Evolutionary conservation across 1,140 invertebrate species (phyloP).

Genomic region (Drosophila pseudoananassae): DNA sequence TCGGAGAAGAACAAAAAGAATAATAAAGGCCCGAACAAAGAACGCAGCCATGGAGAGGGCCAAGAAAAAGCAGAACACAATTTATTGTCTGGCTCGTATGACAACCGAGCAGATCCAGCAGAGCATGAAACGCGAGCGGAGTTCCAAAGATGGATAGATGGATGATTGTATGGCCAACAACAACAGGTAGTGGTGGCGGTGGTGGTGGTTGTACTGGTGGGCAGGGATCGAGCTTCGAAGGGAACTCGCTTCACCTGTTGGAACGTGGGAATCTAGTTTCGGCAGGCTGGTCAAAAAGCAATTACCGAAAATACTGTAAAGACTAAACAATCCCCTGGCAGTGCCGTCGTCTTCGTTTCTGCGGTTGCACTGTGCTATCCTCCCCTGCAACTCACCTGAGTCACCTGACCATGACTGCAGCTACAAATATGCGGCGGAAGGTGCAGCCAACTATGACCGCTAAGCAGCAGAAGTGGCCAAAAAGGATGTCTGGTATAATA

Average conservation of each 20-base stretch:
- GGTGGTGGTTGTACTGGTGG: neutral
- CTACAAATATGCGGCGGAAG: constrained; percentile 1
- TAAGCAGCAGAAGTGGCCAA: constrained; percentile 9
- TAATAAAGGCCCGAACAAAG: constrained; percentile 13
- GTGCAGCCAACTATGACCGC: constrained; percentile 59
- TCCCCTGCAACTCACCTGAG: neutral
- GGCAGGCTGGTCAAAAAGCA: constrained; percentile 39
- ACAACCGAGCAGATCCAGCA: constrained; percentile 40
- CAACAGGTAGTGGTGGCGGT: neutral
- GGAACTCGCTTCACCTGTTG: constrained; percentile 60
- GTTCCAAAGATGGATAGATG: constrained; percentile 45
- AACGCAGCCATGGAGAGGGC: neutral
- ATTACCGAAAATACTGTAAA: constrained; percentile 51
- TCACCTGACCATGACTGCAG: constrained; percentile 63
- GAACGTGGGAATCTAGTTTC: constrained; percentile 69
- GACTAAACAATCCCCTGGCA: constrained; percentile 3
- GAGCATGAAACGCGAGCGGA: constrained; percentile 53
- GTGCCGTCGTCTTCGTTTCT: constrained; percentile 3
- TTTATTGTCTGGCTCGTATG: constrained; percentile 68
- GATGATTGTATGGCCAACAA: constrained; percentile 40
- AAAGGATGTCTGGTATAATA: constrained; percentile 41
- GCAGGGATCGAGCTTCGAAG: constrained; percentile 4
- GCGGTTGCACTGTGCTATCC: constrained; percentile 26
- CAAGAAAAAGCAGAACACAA: constrained; percentile 37
- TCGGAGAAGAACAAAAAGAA: constrained; percentile 40